Evolutionary conservation across 2,797 vertebrate species (phyloP), one percentile per base, ranked within the genome.

Genomic region (Ctenopoma kingsleyae): DNA sequence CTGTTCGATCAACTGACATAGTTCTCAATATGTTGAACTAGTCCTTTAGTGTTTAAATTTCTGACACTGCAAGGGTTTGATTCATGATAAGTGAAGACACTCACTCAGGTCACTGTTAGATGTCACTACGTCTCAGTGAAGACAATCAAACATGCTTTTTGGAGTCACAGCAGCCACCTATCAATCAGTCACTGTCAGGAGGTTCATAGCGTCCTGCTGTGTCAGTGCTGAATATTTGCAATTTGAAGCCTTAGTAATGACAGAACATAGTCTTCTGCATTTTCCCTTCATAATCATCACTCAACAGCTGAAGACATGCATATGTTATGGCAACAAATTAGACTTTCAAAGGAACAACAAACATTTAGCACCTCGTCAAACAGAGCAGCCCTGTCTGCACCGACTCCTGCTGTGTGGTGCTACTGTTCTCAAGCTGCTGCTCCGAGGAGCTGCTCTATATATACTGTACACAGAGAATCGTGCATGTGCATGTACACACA

Each of bases 311-410:
- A 87, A 87, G 78, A 88, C 70, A 51, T 86, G 77, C 85, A 81
- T 79, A 81, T 89, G 84, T 90, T 90, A 74, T 74, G 77, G 83
- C 77, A 90, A 86, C 89, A 90, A 88, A 90, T 90, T 82, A 91
- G 83, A 88, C 81, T 76, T 87, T 87, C 71, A 76, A 74, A 87
- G 83, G 79, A 87, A 91, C 86, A 89, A 87, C 87, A 90, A 90
- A 91, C 89, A 86, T 86, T 91, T 92, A 90, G 81, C 87, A 89
- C 86, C 84, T 90, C 74, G 75, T 90, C 87, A 91, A 88, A 91
- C 86, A 86, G 84, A 90, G 87, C 80, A 83, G 80, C 83, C 77
- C 81, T 72, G 79, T 85, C 84, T 89, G 79, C 67, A 64, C 50
- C 11, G 40, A 35, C 84, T 90, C 89, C 83, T 87, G 86, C 88